These are phyloP conservation scores for Lamproptera curius DNA, from an alignment of 2,888 invertebrate species.

Conservation along the genomic window DNA sequence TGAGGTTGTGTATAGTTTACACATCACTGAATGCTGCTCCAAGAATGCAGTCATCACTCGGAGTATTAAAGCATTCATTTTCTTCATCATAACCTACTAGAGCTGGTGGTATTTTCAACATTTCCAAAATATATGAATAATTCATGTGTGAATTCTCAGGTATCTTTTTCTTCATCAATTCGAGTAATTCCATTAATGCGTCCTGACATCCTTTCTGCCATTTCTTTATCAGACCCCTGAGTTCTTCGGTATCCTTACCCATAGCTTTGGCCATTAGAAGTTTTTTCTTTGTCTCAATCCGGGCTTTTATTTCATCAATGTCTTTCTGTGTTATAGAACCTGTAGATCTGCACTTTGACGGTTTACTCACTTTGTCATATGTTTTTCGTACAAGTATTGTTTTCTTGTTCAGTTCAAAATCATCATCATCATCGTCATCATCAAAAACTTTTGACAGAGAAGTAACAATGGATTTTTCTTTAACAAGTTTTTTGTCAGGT, in stretches of 20 bases:
- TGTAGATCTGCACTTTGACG: conserved; percentile 59
- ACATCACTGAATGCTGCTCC: conserved; percentile 45
- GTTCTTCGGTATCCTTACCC: conserved; percentile 65
- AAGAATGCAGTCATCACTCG: conserved; percentile 52
- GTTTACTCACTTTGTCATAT: conserved; percentile 56
- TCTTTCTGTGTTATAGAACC: conserved; percentile 67
- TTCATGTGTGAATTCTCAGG: conserved; percentile 60
- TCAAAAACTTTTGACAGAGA: conserved; percentile 40
- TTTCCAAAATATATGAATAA: conserved; percentile 65
- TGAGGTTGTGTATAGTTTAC: conserved; percentile 21
- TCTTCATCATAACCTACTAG: conserved; percentile 72
- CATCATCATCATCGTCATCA: conserved; percentile 49
- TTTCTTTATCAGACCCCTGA: conserved; percentile 64
- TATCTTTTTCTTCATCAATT: conserved; percentile 58
- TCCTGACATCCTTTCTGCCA: conserved; percentile 76
- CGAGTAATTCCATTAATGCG: conserved; percentile 69
- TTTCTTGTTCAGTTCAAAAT: conserved; percentile 50
- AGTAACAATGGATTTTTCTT: conserved; percentile 34
- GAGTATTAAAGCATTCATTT: conserved; percentile 65
- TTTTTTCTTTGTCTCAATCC: conserved; percentile 64
- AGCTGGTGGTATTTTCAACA: conserved; percentile 65
- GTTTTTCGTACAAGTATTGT: conserved; percentile 57
- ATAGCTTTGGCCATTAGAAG: conserved; percentile 51
- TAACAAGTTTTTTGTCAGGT: conserved; percentile 17
- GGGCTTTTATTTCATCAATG: conserved; percentile 56